Evolutionary conservation across 2,797 vertebrate genomes (phyloP).

Genomic region (Sebastes paucispinis): DNA sequence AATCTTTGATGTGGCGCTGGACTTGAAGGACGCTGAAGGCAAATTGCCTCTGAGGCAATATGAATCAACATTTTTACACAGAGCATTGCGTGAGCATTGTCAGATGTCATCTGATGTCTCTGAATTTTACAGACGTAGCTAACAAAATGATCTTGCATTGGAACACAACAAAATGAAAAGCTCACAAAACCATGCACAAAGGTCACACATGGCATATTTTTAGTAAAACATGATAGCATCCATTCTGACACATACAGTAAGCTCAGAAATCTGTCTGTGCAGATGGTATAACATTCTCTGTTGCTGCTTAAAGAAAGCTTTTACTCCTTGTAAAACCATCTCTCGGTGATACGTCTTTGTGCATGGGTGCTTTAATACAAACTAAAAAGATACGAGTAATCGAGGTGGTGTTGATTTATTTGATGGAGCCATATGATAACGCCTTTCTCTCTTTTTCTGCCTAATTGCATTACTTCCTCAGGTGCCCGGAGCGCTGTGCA

Average conservation of each 20-base stretch:
- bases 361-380: not conserved
- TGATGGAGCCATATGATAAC: slow-evolving; percentile 22
- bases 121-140: not conserved
- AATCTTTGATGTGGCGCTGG: slow-evolving; percentile 31
- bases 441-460: slow-evolving; percentile 1
- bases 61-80: slow-evolving; percentile 41
- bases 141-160: not conserved
- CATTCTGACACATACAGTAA: not conserved
- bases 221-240: not conserved
- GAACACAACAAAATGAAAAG: not conserved
- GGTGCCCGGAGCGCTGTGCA: not conserved
- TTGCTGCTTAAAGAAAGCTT: not conserved
- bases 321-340: not conserved
- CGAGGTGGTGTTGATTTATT: slow-evolving; percentile 40
- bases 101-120: slow-evolving; percentile 13
- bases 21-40: slow-evolving; percentile 44
- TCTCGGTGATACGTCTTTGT: not conserved
- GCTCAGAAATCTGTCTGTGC: not conserved
- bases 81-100: slow-evolving; percentile 23
- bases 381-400: not conserved
- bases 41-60: slow-evolving; percentile 28
- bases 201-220: not conserved
- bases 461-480: slow-evolving; percentile 26
- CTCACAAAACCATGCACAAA: not conserved
- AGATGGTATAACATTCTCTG: not conserved